These are phyloP conservation scores for Himalopsyche phryganea DNA, from an alignment of 1,140 invertebrate species.

Conservation along the genomic window DNA sequence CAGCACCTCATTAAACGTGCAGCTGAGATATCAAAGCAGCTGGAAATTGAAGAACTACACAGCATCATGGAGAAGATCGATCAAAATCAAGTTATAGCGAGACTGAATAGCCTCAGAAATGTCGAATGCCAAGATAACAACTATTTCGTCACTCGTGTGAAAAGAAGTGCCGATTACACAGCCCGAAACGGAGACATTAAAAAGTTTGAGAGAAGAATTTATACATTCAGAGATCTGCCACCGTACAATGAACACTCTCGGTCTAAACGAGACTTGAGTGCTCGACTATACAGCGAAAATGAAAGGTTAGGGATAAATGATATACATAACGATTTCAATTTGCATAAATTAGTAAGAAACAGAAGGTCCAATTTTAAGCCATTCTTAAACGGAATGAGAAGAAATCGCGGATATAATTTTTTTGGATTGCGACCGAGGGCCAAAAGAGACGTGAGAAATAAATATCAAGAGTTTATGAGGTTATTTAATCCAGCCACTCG, in stretches of 20 bases:
- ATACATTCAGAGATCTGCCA: background rate
- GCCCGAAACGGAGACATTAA: too few relatives aligned
- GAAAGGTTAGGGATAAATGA: background rate
- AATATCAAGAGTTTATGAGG: background rate
- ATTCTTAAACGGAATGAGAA: constrained; percentile 3
- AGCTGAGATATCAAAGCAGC: constrained; percentile 21
- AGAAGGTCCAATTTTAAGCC: background rate
- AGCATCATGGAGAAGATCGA: constrained; percentile 1
- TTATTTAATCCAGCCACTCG: too few relatives aligned
- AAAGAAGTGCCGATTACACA: constrained; percentile 1
- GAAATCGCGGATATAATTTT: constrained; percentile 17
- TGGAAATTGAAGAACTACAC: constrained; percentile 13
- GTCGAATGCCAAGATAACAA: background rate
- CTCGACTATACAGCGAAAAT: constrained; percentile 1
- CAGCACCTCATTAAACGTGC: constrained; percentile 40
- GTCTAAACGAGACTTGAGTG: background rate
- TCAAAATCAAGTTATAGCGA: background rate
- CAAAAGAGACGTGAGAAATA: constrained; percentile 19
- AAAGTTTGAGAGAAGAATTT: background rate
- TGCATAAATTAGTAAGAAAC: constrained; percentile 4
- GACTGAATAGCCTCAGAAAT: background rate
- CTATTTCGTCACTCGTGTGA: constrained; percentile 8
- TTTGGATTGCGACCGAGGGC: constrained; percentile 23
- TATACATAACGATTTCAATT: background rate
- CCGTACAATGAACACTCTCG: background rate